Conservation (phyloP, 2,113 vertebrate species). For the Galbula dea region DNA sequence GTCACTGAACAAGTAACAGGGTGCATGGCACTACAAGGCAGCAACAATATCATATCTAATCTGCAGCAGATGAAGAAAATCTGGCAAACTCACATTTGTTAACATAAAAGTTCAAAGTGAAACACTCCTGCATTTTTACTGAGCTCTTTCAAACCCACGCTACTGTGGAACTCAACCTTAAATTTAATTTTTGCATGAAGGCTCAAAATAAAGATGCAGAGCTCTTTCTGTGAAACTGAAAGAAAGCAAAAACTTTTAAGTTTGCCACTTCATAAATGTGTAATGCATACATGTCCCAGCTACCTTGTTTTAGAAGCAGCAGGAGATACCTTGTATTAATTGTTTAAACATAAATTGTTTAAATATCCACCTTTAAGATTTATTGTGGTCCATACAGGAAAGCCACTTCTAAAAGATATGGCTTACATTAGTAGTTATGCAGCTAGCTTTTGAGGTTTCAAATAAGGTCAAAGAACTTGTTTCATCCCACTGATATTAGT, state of each 20-base stretch:
- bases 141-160: slow-evolving; percentile 36
- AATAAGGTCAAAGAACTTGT: background rate
- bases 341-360: background rate
- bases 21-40: slow-evolving; percentile 71
- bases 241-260: background rate
- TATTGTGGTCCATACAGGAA: background rate
- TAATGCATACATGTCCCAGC: background rate
- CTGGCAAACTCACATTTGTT: slow-evolving; percentile 82
- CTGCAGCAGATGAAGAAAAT: slow-evolving; percentile 88
- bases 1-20: slow-evolving; percentile 80
- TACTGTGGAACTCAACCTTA: slow-evolving; percentile 50
- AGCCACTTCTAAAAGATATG: background rate
- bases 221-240: background rate
- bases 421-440: background rate
- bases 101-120: slow-evolving; percentile 67
- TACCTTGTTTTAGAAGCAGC: background rate
- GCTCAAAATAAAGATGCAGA: slow-evolving; percentile 2
- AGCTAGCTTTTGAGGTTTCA: background rate
- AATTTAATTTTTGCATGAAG: slow-evolving; percentile 49
- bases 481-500: background rate
- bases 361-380: background rate
- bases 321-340: background rate
- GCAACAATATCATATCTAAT: slow-evolving; percentile 63
- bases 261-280: background rate
- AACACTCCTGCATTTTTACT: slow-evolving; percentile 49